Base-by-base conservation (phyloP, 2,888 invertebrate genomes). In the Dexiosoma caninum region DNA sequence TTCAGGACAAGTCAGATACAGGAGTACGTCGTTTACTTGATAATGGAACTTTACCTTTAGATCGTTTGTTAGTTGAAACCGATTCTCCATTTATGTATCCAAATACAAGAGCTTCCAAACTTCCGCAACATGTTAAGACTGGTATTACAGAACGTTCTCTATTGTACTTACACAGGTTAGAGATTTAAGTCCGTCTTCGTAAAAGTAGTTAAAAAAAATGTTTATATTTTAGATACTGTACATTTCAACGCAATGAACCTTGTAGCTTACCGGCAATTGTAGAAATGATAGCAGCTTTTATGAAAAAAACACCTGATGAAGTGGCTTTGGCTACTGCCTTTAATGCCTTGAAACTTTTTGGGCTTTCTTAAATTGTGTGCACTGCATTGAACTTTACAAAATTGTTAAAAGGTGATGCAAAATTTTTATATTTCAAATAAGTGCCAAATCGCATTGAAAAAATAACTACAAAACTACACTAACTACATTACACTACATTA, bases 11-110 rank as follows among this genome's bases (percentile, higher is more conserved):
- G 90, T 95, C 96, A 6, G 96, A 97, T 87, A 95, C 95, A 67
- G 97, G 98, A 10, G 95, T 98, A 3, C 92, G 97, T 67, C 94
- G 95, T 87, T 91, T 97, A 81, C 89, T 98, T 40, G 95, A 95
- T 37, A 95, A 95, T 86, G 94, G 95, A 69, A 91, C 94, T 66
- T 92, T 97, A 85, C 97, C 97, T 0, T 88, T 98, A 83, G 97
- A 98, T 85, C 93, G 94, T 88, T 90, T 98, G 84, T 90, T 98
- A 75, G 95, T 98, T 5, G 97, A 98, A 90, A 97, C 97, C 0
- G 98, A 98, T 90, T 95, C 97, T 0, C 98, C 98, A 1, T 98
- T 97, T 88, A 97, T 98, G 97, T 98, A 96, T 90, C 97, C 98
- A 2, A 97, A 98, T 90, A 96, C 96, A 82, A 92, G 97, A 87